Percentiles rank a stretch among this genome's conserved stretches.
Evolutionary conservation across 2,888 invertebrate species (phyloP).

Genomic region (Callyntrura sp.): DNA sequence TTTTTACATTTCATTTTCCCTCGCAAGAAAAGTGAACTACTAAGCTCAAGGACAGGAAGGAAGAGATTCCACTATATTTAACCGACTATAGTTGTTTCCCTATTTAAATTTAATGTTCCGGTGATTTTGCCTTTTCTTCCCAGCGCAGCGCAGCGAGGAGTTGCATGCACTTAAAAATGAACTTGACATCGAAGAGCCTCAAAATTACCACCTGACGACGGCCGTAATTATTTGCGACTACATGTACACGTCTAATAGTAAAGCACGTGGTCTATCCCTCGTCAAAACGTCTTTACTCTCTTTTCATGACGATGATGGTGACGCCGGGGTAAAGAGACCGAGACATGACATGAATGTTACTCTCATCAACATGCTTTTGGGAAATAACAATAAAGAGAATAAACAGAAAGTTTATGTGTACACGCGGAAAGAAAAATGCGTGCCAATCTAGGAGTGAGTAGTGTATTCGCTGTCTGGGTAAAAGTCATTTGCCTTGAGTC

Average conservation of each 20-base stretch:
- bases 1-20: too few relatives aligned
- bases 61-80: background rate
- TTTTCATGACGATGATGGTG: too few relatives aligned
- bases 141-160: background rate
- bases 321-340: too few relatives aligned
- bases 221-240: background rate
- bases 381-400: too few relatives aligned
- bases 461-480: background rate
- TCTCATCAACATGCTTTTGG: background rate
- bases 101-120: background rate
- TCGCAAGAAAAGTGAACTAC: background rate
- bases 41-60: conserved; percentile 18
- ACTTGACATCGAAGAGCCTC: too few relatives aligned
- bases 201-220: too few relatives aligned
- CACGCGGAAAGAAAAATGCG: background rate
- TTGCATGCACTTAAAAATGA: background rate
- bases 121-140: conserved; percentile 37
- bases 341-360: background rate
- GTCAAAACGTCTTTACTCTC: too few relatives aligned
- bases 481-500: conserved; percentile 26
- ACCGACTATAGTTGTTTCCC: background rate
- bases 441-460: background rate
- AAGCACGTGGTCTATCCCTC: background rate
- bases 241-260: too few relatives aligned
- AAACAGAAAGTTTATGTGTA: background rate